phyloP scores from a whole-genome alignment of 2,888 invertebrate genomes.

The Nomada fabriciana region DNA sequence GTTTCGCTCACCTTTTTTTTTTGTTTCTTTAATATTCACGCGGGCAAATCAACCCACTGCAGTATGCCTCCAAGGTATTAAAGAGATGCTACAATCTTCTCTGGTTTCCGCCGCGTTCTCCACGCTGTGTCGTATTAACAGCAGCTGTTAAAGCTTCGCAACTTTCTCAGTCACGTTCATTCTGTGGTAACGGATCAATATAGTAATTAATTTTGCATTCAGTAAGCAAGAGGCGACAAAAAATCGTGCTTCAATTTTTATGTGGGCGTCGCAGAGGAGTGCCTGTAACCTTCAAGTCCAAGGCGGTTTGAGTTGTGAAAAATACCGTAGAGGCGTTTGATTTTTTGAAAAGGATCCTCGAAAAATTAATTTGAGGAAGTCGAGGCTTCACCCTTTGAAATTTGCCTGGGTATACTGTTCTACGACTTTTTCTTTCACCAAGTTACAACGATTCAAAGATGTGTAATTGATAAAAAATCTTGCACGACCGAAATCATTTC shows the following conservation, averaged over 20 bases:
- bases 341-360: too few species aligned
- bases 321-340: too few species aligned
- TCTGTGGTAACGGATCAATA: too few species aligned
- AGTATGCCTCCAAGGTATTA: slow-evolving; percentile 26
- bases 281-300: too few species aligned
- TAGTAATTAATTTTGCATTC: too few species aligned
- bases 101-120: not conserved
- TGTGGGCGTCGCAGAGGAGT: too few species aligned
- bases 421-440: too few species aligned
- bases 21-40: slow-evolving; percentile 14
- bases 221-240: not conserved
- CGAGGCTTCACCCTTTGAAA: too few species aligned
- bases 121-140: slow-evolving; percentile 4
- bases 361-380: too few species aligned
- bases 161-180: not conserved
- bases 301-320: too few species aligned
- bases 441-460: too few species aligned
- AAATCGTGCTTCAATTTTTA: not conserved
- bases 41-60: not conserved
- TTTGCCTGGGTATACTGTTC: too few species aligned
- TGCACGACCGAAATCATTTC: not conserved
- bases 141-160: not conserved
- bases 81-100: slow-evolving; percentile 2
- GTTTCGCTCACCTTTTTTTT: slow-evolving; percentile 2
- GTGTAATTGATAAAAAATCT: not conserved